Base-by-base conservation (phyloP, 1,140 invertebrate species). In the Brachionus koreanus region DNA sequence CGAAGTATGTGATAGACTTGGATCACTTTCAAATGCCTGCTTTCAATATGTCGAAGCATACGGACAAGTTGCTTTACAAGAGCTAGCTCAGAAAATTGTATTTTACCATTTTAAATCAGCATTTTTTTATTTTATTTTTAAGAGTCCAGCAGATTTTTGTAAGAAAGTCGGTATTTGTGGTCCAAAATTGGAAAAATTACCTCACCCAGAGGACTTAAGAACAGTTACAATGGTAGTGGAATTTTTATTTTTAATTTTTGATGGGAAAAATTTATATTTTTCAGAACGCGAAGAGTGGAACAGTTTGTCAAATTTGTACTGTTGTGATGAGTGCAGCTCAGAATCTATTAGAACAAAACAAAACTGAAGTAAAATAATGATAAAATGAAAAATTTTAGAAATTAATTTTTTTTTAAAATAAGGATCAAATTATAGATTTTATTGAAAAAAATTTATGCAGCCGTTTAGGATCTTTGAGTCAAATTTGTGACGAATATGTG, bases 331-430 rank as follows among this genome's bases (percentile, higher is more conserved):
- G 49, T 35, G 76, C 49, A 19, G 76, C 76, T 61, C 76, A 79
- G 43, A 57, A 79, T 57, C 57, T 79, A 12, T 23, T 79, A n/a
- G 76, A 79, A n/a, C 76, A 79, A 37, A 79, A 79, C 25, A 79
- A 63, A 79, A 79, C 76, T 35, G 49, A 74, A 10, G 69, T 46
- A 43, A 43, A 3, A 25, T 10, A 23, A 23, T 49, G 2, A 29
- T 13, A 74, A 37, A 33, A 10, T 39, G 19, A 43, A 13, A 29
- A 72, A 16, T n/a, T n/a, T 75, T 39, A 6, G 1, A 37, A 19
- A 75, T 13, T n/a, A n/a, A n/a, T n/a, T n/a, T 10, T 77, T 72
- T 72, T 49, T 46, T 13, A n/a, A n/a, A n/a, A n/a, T 5, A 46
- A 74, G 69, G 69, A 74, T 37, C 19, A 79, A 79, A 43, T 79